Percentiles rank a stretch among this genome's conserved stretches.
Conservation (phyloP, 2,797 vertebrate species). For the Centroberyx gerrardi region DNA sequence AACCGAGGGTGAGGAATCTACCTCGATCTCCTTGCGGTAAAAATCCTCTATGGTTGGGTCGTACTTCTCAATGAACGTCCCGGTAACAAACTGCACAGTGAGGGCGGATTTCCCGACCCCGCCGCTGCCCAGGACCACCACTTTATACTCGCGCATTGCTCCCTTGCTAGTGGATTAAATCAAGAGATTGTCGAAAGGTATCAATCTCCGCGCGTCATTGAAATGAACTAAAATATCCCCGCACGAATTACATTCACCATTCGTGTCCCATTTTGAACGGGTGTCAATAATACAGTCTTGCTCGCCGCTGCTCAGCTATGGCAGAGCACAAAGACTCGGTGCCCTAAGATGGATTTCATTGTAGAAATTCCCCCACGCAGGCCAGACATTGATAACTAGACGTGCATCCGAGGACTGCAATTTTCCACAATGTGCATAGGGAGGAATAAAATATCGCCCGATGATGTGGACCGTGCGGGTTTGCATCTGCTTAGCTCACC, state of each 20-base stretch:
- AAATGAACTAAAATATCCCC: slow-evolving; percentile 61
- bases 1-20: slow-evolving; percentile 96
- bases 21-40: slow-evolving; percentile 98
- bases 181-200: slow-evolving; percentile 57
- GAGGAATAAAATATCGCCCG: slow-evolving; percentile 40
- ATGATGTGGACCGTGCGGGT: slow-evolving; percentile 62
- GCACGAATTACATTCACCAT: slow-evolving; percentile 63
- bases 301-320: slow-evolving; percentile 75
- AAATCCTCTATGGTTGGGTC: slow-evolving; percentile 99
- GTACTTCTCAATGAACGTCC: slow-evolving; percentile 98
- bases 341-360: slow-evolving; percentile 83
- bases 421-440: slow-evolving; percentile 53
- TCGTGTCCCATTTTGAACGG: slow-evolving; percentile 75
- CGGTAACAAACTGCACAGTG: slow-evolving; percentile 97
- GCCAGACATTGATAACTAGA: slow-evolving; percentile 70
- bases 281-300: slow-evolving; percentile 66
- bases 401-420: slow-evolving; percentile 60
- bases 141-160: slow-evolving; percentile 97
- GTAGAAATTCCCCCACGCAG: slow-evolving; percentile 76
- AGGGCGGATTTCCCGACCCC: slow-evolving; percentile 98
- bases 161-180: slow-evolving; percentile 63
- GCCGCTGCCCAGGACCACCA: slow-evolving; percentile 98
- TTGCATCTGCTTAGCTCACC: slow-evolving; percentile 79
- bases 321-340: slow-evolving; percentile 86
- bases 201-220: slow-evolving; percentile 79